phyloP scores from a whole-genome alignment of 1,140 invertebrate species.

The Polyergus mexicanus region DNA sequence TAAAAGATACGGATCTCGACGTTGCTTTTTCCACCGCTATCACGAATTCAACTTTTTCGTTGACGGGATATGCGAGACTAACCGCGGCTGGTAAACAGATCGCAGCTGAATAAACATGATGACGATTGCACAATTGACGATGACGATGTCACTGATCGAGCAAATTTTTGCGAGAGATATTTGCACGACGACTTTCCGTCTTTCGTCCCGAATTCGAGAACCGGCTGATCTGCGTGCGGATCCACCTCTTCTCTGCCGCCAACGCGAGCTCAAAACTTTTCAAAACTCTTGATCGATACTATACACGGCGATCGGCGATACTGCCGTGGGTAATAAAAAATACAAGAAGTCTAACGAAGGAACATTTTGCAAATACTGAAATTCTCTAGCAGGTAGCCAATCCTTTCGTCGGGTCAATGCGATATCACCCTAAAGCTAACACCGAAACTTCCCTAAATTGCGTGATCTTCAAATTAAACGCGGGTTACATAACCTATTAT shows the following conservation, averaged over 20 bases:
- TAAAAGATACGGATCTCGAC: neutral
- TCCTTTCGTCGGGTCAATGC: too few species aligned
- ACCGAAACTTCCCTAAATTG: too few species aligned
- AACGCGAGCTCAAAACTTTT: neutral
- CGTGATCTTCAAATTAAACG: too few species aligned
- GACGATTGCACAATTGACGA: neutral
- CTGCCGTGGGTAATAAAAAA: neutral
- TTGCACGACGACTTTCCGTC: too few species aligned
- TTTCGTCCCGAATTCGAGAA: neutral
- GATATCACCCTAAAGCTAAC: too few species aligned
- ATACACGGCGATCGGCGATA: neutral
- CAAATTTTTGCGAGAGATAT: neutral
- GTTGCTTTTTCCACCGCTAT: conserved; percentile 7
- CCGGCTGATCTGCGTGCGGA: neutral
- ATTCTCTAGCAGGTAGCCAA: too few species aligned
- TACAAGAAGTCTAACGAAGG: neutral
- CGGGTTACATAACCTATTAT: too few species aligned
- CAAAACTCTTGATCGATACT: conserved; percentile 4
- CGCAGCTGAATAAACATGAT: neutral
- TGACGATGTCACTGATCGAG: neutral
- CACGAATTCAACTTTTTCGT: neutral
- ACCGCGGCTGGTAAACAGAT: neutral
- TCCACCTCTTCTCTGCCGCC: neutral
- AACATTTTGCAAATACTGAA: neutral
- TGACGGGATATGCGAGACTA: neutral